Evolutionary conservation across 2,888 invertebrate genomes (phyloP).

Genomic region (Seira musarum): DNA sequence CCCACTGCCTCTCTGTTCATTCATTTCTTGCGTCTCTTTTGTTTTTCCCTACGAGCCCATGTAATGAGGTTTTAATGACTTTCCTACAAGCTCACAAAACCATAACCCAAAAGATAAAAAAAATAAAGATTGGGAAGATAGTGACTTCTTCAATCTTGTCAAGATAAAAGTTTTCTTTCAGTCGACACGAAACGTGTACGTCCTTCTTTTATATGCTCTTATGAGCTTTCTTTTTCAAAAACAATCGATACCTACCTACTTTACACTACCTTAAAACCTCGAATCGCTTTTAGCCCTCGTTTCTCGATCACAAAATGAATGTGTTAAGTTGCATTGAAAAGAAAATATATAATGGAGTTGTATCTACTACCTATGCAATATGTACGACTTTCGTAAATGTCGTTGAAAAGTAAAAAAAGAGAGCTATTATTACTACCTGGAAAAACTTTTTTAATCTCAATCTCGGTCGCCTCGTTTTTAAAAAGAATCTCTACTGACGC

Average conservation of each 20-base stretch:
- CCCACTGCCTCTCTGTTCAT: not conserved
- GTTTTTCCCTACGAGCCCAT: conserved; percentile 10
- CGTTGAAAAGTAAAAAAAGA: not conserved
- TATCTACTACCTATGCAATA: too few relatives aligned
- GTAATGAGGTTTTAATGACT: conserved; percentile 47
- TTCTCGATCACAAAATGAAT: too few relatives aligned
- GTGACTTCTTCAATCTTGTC: too few relatives aligned
- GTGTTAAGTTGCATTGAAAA: too few relatives aligned
- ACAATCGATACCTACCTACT: too few relatives aligned
- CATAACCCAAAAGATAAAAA: not conserved
- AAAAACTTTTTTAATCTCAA: conserved; percentile 58
- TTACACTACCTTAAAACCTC: too few relatives aligned
- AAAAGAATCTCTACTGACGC: not conserved
- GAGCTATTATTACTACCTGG: not conserved
- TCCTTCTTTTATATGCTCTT: too few relatives aligned
- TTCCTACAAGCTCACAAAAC: conserved; percentile 1
- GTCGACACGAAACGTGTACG: too few relatives aligned
- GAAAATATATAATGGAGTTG: too few relatives aligned
- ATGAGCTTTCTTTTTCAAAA: too few relatives aligned
- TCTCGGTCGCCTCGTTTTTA: conserved; percentile 25
- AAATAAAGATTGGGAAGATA: not conserved
- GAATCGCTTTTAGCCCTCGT: too few relatives aligned
- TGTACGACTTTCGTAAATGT: conserved; percentile 23
- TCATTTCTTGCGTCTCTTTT: not conserved
- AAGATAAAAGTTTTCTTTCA: too few relatives aligned